Conservation (phyloP, 2,888 invertebrate species). For the Meganola albula region DNA sequence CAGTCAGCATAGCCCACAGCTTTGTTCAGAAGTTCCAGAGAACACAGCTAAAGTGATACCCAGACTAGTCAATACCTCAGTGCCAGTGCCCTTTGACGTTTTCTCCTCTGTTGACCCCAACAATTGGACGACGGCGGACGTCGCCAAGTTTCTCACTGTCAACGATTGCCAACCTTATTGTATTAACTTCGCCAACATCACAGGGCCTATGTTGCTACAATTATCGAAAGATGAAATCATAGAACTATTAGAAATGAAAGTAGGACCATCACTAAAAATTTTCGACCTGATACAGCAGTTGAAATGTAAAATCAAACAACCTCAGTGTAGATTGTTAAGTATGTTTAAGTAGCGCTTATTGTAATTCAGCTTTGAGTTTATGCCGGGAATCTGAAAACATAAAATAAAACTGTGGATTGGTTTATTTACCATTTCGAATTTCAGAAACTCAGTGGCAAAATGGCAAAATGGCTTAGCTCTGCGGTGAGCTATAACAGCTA, state of each 20-base stretch:
- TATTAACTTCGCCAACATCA: constrained; percentile 83
- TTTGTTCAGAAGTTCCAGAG: constrained; percentile 29
- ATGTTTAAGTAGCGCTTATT: constrained; percentile 31
- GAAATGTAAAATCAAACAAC: constrained; percentile 89
- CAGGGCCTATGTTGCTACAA: constrained; percentile 87
- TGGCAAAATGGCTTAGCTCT: no score
- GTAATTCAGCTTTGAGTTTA: no score
- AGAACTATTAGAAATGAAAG: constrained; percentile 93
- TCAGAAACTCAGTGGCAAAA: no score
- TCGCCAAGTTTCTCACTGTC: constrained; percentile 91
- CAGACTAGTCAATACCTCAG: constrained; percentile 77
- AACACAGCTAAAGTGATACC: constrained; percentile 79
- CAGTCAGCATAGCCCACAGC: constrained; percentile 38
- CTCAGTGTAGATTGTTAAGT: constrained; percentile 76
- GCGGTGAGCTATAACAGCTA: no score
- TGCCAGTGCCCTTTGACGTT: constrained; percentile 65
- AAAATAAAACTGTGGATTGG: no score
- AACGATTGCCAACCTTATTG: constrained; percentile 90
- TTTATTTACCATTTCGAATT: no score
- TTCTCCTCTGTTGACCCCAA: constrained; percentile 72
- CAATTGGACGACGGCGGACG: constrained; percentile 88
- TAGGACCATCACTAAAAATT: constrained; percentile 95
- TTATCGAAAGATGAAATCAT: constrained; percentile 94
- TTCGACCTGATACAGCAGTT: constrained; percentile 94
- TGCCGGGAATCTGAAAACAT: no score